Percentiles rank a stretch among this genome's conserved stretches.
Conservation (phyloP, 64 coral and sea anemone species). For the Astreopora myriophthalma region DNA sequence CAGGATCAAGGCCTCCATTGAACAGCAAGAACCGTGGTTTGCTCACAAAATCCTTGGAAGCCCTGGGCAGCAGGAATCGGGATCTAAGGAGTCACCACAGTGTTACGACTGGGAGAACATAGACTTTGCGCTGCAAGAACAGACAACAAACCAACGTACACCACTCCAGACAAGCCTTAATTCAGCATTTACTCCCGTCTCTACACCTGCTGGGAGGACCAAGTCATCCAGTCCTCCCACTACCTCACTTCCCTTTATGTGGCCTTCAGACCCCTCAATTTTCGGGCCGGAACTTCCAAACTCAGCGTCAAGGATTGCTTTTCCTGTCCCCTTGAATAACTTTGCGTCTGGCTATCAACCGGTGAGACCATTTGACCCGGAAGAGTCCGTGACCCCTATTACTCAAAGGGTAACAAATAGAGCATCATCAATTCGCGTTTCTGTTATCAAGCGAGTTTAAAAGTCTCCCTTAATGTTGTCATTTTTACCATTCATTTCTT, state of each 20-base stretch:
- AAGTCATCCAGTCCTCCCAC: neutral
- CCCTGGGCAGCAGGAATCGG: neutral
- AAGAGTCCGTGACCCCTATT: neutral
- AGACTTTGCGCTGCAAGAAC: neutral
- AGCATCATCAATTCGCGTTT: neutral
- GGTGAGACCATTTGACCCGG: neutral
- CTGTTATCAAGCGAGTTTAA: neutral
- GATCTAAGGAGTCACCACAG: neutral
- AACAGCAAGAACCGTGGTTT: neutral
- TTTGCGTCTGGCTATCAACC: neutral
- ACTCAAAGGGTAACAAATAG: neutral
- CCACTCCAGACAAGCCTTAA: neutral
- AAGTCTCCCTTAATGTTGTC: no score
- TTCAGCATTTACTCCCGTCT: constrained; percentile 3
- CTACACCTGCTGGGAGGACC: neutral
- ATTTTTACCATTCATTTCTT: no score
- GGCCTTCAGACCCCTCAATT: neutral
- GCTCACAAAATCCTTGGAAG: neutral
- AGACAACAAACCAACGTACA: neutral
- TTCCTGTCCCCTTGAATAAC: neutral
- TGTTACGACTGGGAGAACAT: neutral
- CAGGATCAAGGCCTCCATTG: neutral
- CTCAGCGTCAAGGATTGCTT: neutral
- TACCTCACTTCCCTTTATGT: neutral
- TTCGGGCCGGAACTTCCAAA: neutral